Base-by-base conservation (phyloP, 2,113 vertebrate genomes). In the Motacilla tschutschensis region DNA sequence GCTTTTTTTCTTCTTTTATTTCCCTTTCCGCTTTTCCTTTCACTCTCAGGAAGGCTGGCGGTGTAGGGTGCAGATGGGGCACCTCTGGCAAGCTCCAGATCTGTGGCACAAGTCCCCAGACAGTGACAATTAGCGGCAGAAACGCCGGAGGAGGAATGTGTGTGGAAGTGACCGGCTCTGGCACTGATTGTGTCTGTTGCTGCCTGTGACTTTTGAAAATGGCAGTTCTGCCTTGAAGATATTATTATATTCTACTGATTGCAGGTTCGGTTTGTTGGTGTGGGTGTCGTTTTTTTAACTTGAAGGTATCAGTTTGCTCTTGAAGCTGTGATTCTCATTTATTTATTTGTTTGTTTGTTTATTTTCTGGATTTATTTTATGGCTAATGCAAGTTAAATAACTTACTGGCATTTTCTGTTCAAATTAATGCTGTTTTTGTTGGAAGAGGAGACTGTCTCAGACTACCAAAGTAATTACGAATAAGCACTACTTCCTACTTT, bases 61-160 rank as follows among this genome's bases (percentile, higher is more conserved):
- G 10, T 3, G 19, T 3, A 15, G 59, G 46, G n/a, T 57, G 33
- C 31, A 21, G 35, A 14, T 66, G 36, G 66, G 50, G 58, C 41
- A 58, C 41, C 33, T 55, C 38, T 40, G 40, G 31, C 48, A 16
- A 9, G 41, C 47, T 41, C 25, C 31, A 10, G 12, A 9, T 12
- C 12, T 58, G 54, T 1, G 1, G 66, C 40, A 20, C 21, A 9
- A 4, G 24, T 83, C 20, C 57, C 26, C 12, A 2, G 0, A 17
- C 2, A 24, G 21, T 38, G 25, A 31, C 40, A 36, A 79, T 48
- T 29, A 10, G 75, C 47, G 55, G 69, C 53, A 59, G 59, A 35
- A 78, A 8, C 0, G 1, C 25, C 0, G 50, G 28, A 19, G 17
- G 21, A 31, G 33, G 31, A 41, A 20, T 2, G 9, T 1, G 2